phyloP scores from a whole-genome alignment of 2,113 vertebrate species.

The Struthidea cinerea region DNA sequence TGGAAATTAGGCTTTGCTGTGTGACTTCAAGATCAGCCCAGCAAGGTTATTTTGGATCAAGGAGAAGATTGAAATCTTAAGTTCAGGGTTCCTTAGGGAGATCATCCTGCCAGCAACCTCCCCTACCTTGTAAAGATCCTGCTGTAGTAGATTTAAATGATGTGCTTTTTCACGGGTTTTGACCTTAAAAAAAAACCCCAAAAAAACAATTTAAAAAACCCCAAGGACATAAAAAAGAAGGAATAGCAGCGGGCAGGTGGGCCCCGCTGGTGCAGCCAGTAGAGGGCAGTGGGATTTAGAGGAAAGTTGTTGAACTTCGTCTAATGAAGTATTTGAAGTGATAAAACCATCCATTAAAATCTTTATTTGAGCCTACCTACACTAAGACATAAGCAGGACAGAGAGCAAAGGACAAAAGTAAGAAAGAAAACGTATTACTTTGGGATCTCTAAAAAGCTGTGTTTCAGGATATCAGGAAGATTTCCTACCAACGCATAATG shows the following conservation, averaged over 20 bases:
- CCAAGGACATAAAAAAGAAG: neutral
- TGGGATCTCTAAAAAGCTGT: neutral
- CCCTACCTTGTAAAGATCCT: neutral
- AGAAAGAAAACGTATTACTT: neutral
- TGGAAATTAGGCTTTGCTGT: neutral
- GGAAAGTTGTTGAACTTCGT: neutral
- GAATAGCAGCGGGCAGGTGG: neutral
- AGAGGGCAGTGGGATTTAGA: conserved; percentile 52
- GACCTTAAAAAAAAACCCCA: neutral
- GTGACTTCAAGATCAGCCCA: neutral
- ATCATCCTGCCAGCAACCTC: neutral
- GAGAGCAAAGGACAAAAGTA: neutral
- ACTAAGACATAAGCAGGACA: neutral
- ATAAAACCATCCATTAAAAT: neutral
- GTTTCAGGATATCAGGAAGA: neutral
- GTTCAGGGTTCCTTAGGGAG: conserved; percentile 11
- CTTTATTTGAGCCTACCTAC: neutral
- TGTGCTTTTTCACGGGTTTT: neutral
- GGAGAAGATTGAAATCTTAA: conserved; percentile 29
- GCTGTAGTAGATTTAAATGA: neutral
- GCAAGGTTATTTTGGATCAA: conserved; percentile 7
- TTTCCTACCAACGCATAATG: neutral
- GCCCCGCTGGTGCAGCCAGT: neutral
- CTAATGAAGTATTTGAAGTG: neutral
- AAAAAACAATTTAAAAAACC: neutral